Evolutionary conservation across 2,888 invertebrate species (phyloP).

Genomic region (Ceraclea dissimilis): DNA sequence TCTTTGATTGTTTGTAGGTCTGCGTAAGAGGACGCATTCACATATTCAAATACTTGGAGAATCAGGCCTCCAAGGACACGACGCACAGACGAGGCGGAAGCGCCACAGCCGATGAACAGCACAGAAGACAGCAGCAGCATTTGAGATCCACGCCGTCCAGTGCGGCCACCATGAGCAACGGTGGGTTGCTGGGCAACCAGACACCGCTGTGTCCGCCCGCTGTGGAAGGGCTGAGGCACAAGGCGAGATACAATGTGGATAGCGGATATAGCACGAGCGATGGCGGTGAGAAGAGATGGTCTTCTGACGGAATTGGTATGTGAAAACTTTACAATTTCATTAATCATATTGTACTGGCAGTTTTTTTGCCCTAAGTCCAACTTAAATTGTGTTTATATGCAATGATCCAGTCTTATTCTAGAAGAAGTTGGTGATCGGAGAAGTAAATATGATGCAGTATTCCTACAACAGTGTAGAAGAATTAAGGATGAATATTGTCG

Average conservation of each 20-base stretch:
- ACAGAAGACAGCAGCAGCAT: constrained; percentile 31
- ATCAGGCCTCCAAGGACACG: constrained; percentile 68
- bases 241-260: constrained; percentile 68
- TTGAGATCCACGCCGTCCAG: constrained; percentile 14
- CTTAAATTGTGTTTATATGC: too few species aligned
- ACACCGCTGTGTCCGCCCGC: constrained; percentile 27
- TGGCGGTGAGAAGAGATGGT: constrained; percentile 75
- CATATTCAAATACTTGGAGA: constrained; percentile 90
- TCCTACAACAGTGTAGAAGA: too few species aligned
- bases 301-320: constrained; percentile 54
- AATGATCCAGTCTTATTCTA: too few species aligned
- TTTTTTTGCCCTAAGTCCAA: too few species aligned
- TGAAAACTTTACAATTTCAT: too few species aligned
- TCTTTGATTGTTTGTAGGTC: too few species aligned
- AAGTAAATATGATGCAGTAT: too few species aligned
- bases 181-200: constrained; percentile 28
- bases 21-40: constrained; percentile 90
- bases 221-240: constrained; percentile 43
- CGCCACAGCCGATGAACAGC: constrained; percentile 39
- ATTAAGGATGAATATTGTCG: too few species aligned
- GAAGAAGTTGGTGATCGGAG: too few species aligned
- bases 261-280: constrained; percentile 87
- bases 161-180: neutral
- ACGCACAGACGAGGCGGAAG: constrained; percentile 39
- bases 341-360: too few species aligned